phyloP scores from a whole-genome alignment of 2,797 vertebrate species.

The Rousettus madagascariensis region DNA sequence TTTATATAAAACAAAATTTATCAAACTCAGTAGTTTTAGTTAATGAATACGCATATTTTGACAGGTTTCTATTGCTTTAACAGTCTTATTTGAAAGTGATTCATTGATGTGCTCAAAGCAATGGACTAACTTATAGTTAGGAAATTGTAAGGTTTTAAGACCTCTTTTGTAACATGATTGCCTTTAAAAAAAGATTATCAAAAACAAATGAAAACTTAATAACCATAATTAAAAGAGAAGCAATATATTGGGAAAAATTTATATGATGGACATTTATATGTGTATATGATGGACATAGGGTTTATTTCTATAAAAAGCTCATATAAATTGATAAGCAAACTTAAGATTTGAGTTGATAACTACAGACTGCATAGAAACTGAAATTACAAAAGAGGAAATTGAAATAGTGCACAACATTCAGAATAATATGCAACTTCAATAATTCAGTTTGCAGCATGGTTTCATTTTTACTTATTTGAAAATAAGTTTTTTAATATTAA shows the following conservation, averaged over 20 bases:
- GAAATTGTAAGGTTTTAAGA: conserved; percentile 43
- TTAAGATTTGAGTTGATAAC: conserved; percentile 6
- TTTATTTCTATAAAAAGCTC: neutral
- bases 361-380: neutral
- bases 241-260: neutral
- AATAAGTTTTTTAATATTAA: neutral
- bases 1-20: conserved; percentile 2
- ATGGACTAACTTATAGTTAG: conserved; percentile 28
- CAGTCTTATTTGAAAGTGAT: conserved; percentile 20
- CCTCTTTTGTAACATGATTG: neutral
- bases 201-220: conserved; percentile 47
- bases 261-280: too few relatives aligned
- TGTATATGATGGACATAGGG: neutral
- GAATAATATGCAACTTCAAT: neutral
- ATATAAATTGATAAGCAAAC: conserved; percentile 12
- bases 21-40: neutral
- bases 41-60: neutral
- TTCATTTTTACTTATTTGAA: conserved; percentile 31
- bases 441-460: neutral
- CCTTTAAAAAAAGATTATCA: conserved; percentile 23
- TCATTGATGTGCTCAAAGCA: conserved; percentile 32
- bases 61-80: conserved; percentile 20
- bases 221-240: conserved; percentile 19
- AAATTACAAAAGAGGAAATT: conserved; percentile 35
- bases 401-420: neutral